These are phyloP conservation scores for Drosophila truncata DNA, from an alignment of 1,140 invertebrate species.

Conservation along the genomic window DNA sequence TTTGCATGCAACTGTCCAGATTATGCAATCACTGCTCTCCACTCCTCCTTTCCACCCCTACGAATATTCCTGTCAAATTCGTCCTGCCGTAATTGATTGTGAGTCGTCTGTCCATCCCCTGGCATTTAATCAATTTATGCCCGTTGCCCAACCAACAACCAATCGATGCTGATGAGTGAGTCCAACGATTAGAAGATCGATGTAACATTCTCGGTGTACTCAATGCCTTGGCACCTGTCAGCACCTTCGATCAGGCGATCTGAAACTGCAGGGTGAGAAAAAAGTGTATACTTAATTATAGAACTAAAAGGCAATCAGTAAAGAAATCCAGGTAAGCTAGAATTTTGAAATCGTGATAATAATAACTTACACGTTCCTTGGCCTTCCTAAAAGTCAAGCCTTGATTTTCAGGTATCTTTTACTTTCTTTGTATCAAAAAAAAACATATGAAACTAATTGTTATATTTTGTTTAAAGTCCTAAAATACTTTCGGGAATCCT, in stretches of 20 bases:
- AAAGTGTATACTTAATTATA: not conserved
- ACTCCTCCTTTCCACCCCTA: conserved; percentile 5
- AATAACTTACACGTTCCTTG: not conserved
- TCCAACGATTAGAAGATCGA: conserved; percentile 22
- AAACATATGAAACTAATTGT: not conserved
- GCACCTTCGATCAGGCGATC: conserved; percentile 26
- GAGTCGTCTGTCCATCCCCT: conserved; percentile 44
- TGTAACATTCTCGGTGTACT: conserved; percentile 1
- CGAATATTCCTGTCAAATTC: conserved; percentile 65
- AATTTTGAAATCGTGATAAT: not conserved
- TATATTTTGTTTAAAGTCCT: not conserved
- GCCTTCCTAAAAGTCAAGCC: not conserved
- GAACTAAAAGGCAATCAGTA: no score
- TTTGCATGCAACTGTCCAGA: conserved; percentile 71
- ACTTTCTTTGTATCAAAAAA: no score
- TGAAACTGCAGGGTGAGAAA: conserved; percentile 16
- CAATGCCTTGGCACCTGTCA: conserved; percentile 61
- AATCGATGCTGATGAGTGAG: conserved; percentile 20
- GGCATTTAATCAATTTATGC: conserved; percentile 81
- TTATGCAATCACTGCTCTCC: conserved; percentile 58
- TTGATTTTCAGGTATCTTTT: not conserved
- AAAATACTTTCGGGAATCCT: accelerated
- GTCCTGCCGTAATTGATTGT: conserved; percentile 81
- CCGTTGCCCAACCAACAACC: not conserved
- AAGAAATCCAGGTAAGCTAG: not conserved